These are phyloP conservation scores for Prosapia bicincta DNA, from an alignment of 2,888 invertebrate species.

Conservation along the genomic window DNA sequence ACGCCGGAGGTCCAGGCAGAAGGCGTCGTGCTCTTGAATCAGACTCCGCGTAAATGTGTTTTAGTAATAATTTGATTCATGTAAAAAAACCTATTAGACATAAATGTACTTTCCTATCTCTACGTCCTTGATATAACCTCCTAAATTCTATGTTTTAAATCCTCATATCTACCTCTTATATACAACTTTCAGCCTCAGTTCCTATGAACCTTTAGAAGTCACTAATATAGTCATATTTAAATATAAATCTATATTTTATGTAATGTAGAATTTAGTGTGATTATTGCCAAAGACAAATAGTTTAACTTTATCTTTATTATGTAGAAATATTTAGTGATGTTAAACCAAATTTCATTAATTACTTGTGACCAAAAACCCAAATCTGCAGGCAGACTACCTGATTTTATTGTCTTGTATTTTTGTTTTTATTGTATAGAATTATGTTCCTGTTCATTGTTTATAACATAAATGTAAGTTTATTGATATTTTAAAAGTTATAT, in stretches of 20 bases:
- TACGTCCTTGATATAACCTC: neutral
- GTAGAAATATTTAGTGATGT: too few relatives aligned
- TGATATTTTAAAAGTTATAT: neutral
- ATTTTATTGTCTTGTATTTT: neutral
- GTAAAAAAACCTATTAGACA: neutral
- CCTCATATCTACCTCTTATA: too few relatives aligned
- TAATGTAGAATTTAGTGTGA: neutral
- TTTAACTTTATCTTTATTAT: too few relatives aligned
- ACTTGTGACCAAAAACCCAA: too few relatives aligned
- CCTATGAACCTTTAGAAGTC: neutral
- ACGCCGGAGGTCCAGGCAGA: conserved; percentile 83
- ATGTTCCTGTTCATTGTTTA: neutral
- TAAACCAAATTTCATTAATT: too few relatives aligned
- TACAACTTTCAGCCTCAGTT: neutral
- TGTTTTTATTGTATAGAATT: neutral
- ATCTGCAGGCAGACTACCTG: neutral
- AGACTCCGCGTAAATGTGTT: neutral
- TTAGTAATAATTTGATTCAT: neutral
- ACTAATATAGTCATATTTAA: neutral
- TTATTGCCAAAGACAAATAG: neutral
- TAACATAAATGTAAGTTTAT: neutral
- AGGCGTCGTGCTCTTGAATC: conserved; percentile 63
- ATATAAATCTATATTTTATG: neutral
- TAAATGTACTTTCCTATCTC: neutral
- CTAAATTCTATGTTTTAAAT: too few relatives aligned